Conservation (phyloP, 1,140 invertebrate genomes). For the Drosophila bifasciata region DNA sequence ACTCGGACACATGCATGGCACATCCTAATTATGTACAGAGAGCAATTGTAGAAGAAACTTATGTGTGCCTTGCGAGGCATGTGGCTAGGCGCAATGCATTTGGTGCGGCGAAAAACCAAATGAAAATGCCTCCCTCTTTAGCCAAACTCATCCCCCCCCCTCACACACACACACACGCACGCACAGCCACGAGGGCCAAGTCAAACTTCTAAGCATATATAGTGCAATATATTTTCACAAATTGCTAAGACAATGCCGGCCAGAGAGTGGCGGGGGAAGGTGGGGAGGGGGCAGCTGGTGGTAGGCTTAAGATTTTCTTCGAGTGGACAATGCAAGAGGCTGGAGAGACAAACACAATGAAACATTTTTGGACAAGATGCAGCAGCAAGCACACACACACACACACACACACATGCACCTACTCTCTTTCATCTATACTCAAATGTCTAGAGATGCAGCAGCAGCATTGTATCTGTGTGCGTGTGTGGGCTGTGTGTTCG, state of each 20-base stretch:
- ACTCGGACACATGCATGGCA: constrained; percentile 55
- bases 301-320: constrained; percentile 79
- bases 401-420: constrained; percentile 15
- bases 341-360: constrained; percentile 79
- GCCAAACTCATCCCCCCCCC: not conserved
- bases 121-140: constrained; percentile 51
- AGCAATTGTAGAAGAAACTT: constrained; percentile 40
- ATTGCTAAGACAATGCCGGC: constrained; percentile 59
- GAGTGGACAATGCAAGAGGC: constrained; percentile 62
- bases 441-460: constrained; percentile 51
- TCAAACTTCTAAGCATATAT: constrained; percentile 61
- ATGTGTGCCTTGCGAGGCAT: constrained; percentile 25
- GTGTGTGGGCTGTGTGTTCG: constrained; percentile 38
- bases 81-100: constrained; percentile 21
- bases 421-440: not conserved
- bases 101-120: constrained; percentile 67
- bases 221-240: constrained; percentile 56
- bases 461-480: constrained; percentile 29
- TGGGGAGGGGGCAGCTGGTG: constrained; percentile 38
- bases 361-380: constrained; percentile 80
- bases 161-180: constrained; percentile 2
- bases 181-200: constrained; percentile 1
- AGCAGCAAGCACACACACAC: constrained; percentile 47
- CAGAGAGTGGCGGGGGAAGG: no score
- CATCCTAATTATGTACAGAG: constrained; percentile 76